Conservation (phyloP, 2,113 vertebrate genomes). For the Gymnogyps californianus region DNA sequence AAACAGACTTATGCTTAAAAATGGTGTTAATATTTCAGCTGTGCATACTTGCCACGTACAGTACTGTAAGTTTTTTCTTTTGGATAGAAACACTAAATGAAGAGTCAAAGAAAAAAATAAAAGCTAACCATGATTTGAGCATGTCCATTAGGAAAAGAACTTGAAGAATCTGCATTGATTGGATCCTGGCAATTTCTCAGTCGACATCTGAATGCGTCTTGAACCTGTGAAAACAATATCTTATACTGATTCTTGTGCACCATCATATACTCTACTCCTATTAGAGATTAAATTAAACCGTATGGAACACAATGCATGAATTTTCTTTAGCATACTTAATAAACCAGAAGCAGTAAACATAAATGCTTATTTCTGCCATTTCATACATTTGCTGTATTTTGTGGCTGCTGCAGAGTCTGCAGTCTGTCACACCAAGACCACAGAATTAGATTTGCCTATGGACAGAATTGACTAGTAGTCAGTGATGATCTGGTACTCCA, state of each 20-base stretch:
- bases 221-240: conserved; percentile 79
- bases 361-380: not conserved
- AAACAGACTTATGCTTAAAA: not conserved
- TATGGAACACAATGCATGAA: not conserved
- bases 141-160: conserved; percentile 97
- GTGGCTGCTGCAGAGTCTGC: not conserved
- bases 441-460: not conserved
- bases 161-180: conserved; percentile 92
- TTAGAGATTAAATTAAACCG: not conserved
- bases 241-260: conserved; percentile 21
- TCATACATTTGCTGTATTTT: not conserved
- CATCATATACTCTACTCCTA: not conserved
- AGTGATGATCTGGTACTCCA: not conserved
- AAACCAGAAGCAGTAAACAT: not conserved
- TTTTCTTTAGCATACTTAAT: not conserved
- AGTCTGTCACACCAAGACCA: not conserved
- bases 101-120: conserved; percentile 15
- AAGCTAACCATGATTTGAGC: conserved; percentile 97
- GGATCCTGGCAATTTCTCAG: conserved; percentile 98
- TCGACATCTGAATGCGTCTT: conserved; percentile 97
- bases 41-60: not conserved
- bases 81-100: not conserved
- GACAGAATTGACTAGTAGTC: not conserved
- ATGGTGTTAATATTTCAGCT: not conserved
- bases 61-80: not conserved